Percentiles rank a stretch among this genome's conserved stretches.
These are phyloP conservation scores for Brachyistius frenatus DNA, from an alignment of 2,113 vertebrate genomes.

Conservation along the genomic window DNA sequence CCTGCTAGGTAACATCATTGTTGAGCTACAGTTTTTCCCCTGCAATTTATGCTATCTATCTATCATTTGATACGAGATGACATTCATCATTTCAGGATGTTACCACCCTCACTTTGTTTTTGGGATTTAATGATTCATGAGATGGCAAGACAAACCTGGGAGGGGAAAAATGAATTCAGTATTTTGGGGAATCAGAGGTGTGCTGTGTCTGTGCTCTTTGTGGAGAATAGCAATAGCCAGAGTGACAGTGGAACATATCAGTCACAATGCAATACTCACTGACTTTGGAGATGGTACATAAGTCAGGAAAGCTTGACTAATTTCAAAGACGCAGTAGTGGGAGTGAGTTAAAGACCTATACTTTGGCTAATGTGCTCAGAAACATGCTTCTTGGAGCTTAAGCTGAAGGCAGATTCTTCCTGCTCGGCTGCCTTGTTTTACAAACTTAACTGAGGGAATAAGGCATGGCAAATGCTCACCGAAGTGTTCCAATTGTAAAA, in stretches of 20 bases:
- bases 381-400: conserved; percentile 27
- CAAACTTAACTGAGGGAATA: conserved; percentile 24
- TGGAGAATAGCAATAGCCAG: conserved; percentile 42
- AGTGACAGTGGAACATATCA: not conserved
- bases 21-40: conserved; percentile 47
- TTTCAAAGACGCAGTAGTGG: conserved; percentile 1
- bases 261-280: not conserved
- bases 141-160: conserved; percentile 46
- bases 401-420: conserved; percentile 5
- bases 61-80: conserved; percentile 50
- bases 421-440: conserved; percentile 13
- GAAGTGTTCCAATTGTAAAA: conserved; percentile 36
- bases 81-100: conserved; percentile 47
- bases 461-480: conserved; percentile 37
- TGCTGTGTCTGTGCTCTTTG: conserved; percentile 27
- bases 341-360: not conserved
- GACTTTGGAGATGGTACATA: conserved; percentile 13
- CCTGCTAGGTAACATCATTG: conserved; percentile 52
- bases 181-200: conserved; percentile 36
- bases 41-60: conserved; percentile 54
- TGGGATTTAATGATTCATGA: conserved; percentile 63
- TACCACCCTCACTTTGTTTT: conserved; percentile 47
- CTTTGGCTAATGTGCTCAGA: conserved; percentile 24
- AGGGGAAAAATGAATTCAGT: conserved; percentile 14
- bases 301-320: not conserved